phyloP scores from a whole-genome alignment of 1,140 invertebrate species.

The Eufriesea mexicana region DNA sequence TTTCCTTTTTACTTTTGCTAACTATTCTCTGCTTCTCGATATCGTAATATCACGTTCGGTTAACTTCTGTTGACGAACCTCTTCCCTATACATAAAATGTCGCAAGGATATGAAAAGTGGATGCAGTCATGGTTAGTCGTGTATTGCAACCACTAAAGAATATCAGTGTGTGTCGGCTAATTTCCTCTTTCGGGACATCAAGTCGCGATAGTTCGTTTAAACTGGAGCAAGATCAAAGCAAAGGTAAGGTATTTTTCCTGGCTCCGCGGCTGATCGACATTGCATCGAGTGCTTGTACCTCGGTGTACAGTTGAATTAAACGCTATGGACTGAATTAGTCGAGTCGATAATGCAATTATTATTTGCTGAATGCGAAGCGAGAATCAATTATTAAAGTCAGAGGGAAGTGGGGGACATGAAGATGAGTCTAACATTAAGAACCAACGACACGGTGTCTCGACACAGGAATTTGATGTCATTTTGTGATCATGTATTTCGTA shows the following conservation, averaged over 20 bases:
- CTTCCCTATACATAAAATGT: conserved; percentile 16
- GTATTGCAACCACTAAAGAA: neutral
- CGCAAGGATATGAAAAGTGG: conserved; percentile 5
- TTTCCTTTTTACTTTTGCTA: neutral
- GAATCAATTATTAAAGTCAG: neutral
- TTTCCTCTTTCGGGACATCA: conserved; percentile 2
- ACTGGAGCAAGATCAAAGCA: neutral
- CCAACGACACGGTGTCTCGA: conserved; percentile 8
- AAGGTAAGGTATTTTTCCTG: neutral
- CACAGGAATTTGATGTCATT: neutral
- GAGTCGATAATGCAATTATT: too few relatives aligned
- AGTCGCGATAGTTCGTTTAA: neutral
- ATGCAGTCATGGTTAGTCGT: neutral
- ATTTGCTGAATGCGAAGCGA: too few relatives aligned
- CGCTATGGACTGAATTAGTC: too few relatives aligned
- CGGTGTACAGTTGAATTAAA: neutral
- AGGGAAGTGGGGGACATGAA: neutral
- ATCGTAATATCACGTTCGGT: conserved; percentile 6
- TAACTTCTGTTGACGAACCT: conserved; percentile 19
- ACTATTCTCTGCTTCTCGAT: neutral
- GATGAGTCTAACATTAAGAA: neutral
- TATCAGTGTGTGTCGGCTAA: neutral
- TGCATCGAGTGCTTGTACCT: neutral
- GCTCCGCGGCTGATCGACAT: neutral
- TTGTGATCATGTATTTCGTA: neutral